Base-by-base conservation (phyloP, 2,888 invertebrate species). In the Hartigia nigra region DNA sequence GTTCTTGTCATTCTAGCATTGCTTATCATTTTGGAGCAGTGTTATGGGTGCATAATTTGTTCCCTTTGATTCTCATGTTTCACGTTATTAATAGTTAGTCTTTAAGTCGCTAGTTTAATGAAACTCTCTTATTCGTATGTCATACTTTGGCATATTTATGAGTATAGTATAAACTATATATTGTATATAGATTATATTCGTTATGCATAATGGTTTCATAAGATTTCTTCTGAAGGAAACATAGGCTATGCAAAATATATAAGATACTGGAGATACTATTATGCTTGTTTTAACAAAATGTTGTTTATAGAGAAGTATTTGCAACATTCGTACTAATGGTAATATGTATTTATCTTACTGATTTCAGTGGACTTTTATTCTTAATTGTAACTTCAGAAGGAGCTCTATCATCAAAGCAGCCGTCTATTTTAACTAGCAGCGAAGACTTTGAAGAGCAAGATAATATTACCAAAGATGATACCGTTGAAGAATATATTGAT, bases 321-420 rank as follows among this genome's bases (percentile, higher is more conserved):
- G 2, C 23, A 1, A 55, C 55, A 23, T 55, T 55, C 5, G 23
- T 9, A 23, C 55, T 55, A 23, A 55, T 55, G 23, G 23, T 55
- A 23, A 9, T 55, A 72, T 31, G 74, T 69, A 34, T 79, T 35
- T 70, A 79, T 84, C 84, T 88, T 87, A 90, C 85, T 76, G 82
- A 69, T 91, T 91, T 76, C 92, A 94, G 94, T 91, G 93, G 93
- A 89, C 92, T 94, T 83, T 91, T 94, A 83, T 94, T 94, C 90
- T 90, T 94, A 83, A 92, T 94, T 88, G 94, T 94, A 87, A 93
- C 94, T 79, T 93, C 94, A 69, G 94, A 94, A 89, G 93, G 92
- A 75, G 85, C 84, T 84, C 92, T 93, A 84, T 90, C 87, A 92
- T 90, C 92, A 92, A 84, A 93, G 90, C 91, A 77, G 34, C 14